These are phyloP conservation scores for Eudorcas thomsonii DNA, from an alignment of 2,113 vertebrate species.

Conservation along the genomic window DNA sequence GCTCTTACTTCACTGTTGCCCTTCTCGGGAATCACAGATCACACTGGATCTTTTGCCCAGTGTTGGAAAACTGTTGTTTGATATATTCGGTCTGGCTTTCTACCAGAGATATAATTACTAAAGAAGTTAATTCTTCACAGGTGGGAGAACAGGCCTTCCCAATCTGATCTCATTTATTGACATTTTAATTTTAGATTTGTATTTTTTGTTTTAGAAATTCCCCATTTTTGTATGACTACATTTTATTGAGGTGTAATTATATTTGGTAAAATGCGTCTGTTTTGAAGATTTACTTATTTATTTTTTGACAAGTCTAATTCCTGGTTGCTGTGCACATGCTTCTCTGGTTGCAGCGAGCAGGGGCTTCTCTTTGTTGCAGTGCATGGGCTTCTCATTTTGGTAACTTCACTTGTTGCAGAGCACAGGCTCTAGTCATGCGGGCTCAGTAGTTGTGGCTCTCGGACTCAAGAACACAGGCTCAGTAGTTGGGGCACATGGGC, in stretches of 20 bases:
- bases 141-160: neutral
- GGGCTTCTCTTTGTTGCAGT: neutral
- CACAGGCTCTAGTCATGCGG: neutral
- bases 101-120: neutral
- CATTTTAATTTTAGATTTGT: neutral
- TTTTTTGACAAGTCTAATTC: neutral
- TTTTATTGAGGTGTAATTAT: neutral
- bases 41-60: neutral
- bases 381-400: neutral
- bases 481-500: neutral
- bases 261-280: neutral
- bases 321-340: neutral
- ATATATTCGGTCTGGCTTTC: neutral
- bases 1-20: neutral
- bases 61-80: neutral
- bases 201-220: neutral
- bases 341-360: neutral
- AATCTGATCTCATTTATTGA: neutral
- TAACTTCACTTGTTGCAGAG: neutral
- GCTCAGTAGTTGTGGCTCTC: neutral
- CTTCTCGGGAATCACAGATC: neutral
- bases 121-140: neutral
- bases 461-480: neutral
- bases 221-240: neutral
- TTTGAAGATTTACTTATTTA: neutral